phyloP scores from a whole-genome alignment of 2,113 vertebrate genomes.

The Grammomys surdaster region DNA sequence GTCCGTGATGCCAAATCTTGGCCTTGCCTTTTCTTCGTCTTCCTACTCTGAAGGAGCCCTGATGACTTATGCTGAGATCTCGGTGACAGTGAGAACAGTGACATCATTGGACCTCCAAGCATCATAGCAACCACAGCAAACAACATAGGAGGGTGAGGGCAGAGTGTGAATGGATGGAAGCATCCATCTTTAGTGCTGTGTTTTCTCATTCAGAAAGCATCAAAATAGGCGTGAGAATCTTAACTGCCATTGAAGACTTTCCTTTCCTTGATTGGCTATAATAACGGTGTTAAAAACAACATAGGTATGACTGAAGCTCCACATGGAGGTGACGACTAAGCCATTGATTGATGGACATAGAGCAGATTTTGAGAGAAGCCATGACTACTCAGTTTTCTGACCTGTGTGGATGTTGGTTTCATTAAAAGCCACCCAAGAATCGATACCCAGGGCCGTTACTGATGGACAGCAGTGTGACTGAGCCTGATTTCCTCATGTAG shows the following conservation, averaged over 20 bases:
- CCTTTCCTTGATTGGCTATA: conserved; percentile 6
- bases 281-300: conserved; percentile 33
- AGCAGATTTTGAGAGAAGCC: background rate
- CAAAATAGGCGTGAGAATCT: conserved; percentile 35
- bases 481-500: background rate
- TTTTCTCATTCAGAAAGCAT: conserved; percentile 30
- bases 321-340: background rate
- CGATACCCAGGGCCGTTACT: background rate
- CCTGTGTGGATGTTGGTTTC: background rate
- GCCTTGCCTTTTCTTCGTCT: background rate
- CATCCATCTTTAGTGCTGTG: background rate
- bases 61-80: background rate
- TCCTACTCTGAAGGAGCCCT: background rate
- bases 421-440: background rate
- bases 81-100: background rate
- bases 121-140: accelerated
- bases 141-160: background rate
- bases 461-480: background rate
- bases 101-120: background rate
- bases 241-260: conserved; percentile 13
- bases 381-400: background rate
- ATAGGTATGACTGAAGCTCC: background rate
- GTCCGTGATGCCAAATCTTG: background rate
- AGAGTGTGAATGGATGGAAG: background rate
- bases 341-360: background rate